Base-by-base conservation (phyloP, 2,113 vertebrate species). In the Eulemur macaco region DNA sequence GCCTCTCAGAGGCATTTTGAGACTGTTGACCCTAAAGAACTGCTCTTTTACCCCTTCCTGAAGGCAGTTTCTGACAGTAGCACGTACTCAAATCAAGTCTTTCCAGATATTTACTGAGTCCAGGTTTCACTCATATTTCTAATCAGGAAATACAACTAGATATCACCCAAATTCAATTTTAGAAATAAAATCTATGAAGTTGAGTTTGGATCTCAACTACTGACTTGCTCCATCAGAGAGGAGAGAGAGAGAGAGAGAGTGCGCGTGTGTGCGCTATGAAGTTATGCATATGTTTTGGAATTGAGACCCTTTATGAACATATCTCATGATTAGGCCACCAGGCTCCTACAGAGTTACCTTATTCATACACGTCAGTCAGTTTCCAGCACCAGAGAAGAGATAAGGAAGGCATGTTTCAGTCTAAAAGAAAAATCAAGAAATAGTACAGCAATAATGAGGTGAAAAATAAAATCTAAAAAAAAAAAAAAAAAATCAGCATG, bases 401-500 rank as follows among this genome's bases (percentile, higher is more conserved):
- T 96, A 96, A 85, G 34, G 25, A 78, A 98, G 93, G 80, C 31
- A 89, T 0, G 1, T 39, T 64, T 88, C 83, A 74, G 64, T 76
- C 25, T 29, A 71, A 74, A n/a, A 78, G 73, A 74, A 84, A 97
- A 94, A 73, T 52, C 47, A 66, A 37, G 89, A 93, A 80, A 84
- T 52, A 71, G 88, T 47, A 63, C n/a, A 95, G 83, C 77, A 96
- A 93, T 92, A 96, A 96, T 39, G 66, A 78, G 17, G 80, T 74
- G 52, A 69, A 81, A 89, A 94, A 89, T 54, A 96, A 98, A 98
- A 92, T 95, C 56, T 17, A 42, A 42, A 91, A 52, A 52, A 52
- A 6, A 47, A 91, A 77, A 58, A 97, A 96, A 97, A 97, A 97
- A 96, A 81, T 89, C 97, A 98, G 96, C 98, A 98, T 97, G 96